These are phyloP conservation scores for Gymnosoma rotundatum DNA, from an alignment of 2,888 invertebrate species.

Conservation along the genomic window DNA sequence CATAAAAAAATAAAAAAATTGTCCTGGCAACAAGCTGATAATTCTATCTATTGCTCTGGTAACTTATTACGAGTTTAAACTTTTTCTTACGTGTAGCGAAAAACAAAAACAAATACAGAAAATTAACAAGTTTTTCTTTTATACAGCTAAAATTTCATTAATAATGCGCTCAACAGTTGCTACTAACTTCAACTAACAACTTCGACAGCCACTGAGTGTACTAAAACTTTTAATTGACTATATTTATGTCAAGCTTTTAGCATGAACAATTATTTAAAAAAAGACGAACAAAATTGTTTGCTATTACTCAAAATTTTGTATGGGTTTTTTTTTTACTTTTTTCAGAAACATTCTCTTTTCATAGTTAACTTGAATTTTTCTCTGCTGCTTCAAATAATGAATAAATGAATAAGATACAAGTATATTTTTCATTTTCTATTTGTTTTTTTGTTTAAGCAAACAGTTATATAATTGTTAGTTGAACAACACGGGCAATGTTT, in stretches of 20 bases:
- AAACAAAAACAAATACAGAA: slow-evolving; percentile 1
- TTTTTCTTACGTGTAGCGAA: not conserved
- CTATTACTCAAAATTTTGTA: not conserved
- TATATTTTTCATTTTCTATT: slow-evolving; percentile 51
- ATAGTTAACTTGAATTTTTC: slow-evolving; percentile 17
- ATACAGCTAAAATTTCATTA: slow-evolving; percentile 42
- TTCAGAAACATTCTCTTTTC: not conserved
- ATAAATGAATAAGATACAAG: slow-evolving; percentile 1
- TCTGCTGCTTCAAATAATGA: slow-evolving; percentile 28
- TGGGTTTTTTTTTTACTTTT: slow-evolving; percentile 14
- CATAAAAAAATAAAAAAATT: not conserved
- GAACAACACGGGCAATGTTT: slow-evolving; percentile 15
- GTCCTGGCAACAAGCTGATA: slow-evolving; percentile 2
- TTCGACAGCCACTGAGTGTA: slow-evolving; percentile 8
- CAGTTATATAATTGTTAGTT: slow-evolving; percentile 28
- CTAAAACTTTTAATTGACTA: slow-evolving; percentile 68
- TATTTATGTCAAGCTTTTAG: slow-evolving; percentile 62
- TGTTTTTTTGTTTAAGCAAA: not conserved
- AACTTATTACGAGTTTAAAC: slow-evolving; percentile 15
- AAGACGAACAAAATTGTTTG: slow-evolving; percentile 13
- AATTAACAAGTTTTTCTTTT: slow-evolving; percentile 35
- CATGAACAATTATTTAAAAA: slow-evolving; percentile 15
- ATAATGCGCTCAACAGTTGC: slow-evolving; percentile 58
- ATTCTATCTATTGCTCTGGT: not conserved
- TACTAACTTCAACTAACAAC: slow-evolving; percentile 61